phyloP scores from a whole-genome alignment of 2,113 vertebrate genomes.

The Mesembrinibis cayennensis region DNA sequence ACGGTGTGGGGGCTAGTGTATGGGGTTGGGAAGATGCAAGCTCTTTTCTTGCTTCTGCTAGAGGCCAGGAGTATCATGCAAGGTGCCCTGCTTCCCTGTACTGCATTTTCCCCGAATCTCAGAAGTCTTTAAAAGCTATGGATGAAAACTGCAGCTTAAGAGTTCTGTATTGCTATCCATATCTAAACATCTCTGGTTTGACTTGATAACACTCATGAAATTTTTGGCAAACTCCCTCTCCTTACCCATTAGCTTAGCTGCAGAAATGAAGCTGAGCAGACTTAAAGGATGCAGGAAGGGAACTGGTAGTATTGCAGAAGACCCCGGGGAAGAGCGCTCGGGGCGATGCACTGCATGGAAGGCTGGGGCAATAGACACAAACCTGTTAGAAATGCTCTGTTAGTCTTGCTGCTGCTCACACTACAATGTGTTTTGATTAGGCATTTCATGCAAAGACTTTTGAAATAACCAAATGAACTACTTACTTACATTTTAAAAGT shows the following conservation, averaged over 20 bases:
- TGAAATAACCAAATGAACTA: neutral
- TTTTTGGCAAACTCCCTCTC: neutral
- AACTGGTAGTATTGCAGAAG: neutral
- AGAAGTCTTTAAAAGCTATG: neutral
- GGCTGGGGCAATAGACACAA: neutral
- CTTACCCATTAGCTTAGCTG: neutral
- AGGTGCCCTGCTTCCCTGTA: neutral
- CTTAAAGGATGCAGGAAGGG: neutral
- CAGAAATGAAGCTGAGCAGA: neutral
- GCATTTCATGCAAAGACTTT: neutral
- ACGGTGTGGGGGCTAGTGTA: neutral
- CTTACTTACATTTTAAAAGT: neutral
- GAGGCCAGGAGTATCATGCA: neutral
- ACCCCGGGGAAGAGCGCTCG: accelerated
- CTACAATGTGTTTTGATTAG: neutral
- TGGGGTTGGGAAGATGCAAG: neutral
- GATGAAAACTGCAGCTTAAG: neutral
- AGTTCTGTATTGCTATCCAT: neutral
- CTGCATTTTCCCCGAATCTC: neutral
- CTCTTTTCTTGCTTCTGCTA: neutral
- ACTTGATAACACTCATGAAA: neutral
- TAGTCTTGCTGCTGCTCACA: neutral
- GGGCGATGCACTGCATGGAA: neutral
- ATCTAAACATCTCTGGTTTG: neutral
- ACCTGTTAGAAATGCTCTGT: neutral